These are phyloP conservation scores for Chelidonichthys spinosus DNA, from an alignment of 2,797 vertebrate species.

Conservation along the genomic window DNA sequence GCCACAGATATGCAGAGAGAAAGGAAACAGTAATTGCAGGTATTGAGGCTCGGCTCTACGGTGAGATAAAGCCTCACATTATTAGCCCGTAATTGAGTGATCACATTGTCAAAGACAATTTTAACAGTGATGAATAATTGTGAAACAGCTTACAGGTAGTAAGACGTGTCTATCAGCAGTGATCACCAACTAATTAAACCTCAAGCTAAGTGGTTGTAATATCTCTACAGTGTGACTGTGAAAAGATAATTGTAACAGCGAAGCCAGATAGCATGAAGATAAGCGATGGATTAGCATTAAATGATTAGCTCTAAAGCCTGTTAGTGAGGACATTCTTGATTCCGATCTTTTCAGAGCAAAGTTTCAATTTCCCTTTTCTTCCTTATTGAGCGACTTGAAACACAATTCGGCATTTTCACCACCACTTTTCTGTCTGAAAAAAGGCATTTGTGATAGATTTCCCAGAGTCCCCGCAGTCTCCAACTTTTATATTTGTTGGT, in stretches of 20 bases:
- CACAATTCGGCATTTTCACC: conserved; percentile 44
- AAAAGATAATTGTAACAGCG: conserved; percentile 31
- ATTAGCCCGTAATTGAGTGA: conserved; percentile 63
- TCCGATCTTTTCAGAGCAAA: conserved; percentile 50
- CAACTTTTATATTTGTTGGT: conserved; percentile 42
- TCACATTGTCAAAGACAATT: conserved; percentile 52
- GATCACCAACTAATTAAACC: conserved; percentile 44
- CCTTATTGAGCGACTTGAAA: conserved; percentile 51
- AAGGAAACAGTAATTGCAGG: conserved; percentile 62
- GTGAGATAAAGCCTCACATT: conserved; percentile 51
- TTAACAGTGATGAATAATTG: conserved; percentile 39
- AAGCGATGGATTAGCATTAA: conserved; percentile 35
- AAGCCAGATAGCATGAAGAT: conserved; percentile 28
- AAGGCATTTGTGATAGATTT: conserved; percentile 53
- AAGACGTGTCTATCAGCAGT: conserved; percentile 37
- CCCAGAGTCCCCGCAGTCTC: neutral
- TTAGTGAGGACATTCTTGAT: conserved; percentile 53
- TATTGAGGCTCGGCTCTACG: conserved; percentile 38
- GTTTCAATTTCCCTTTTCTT: conserved; percentile 19
- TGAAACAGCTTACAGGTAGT: conserved; percentile 51
- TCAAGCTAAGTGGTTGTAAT: conserved; percentile 42
- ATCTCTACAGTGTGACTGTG: conserved; percentile 27
- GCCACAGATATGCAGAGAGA: conserved; percentile 44
- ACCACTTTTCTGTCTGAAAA: conserved; percentile 21
- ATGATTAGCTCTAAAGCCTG: conserved; percentile 51